Base-by-base conservation (phyloP, 2,797 vertebrate genomes). In the Scolopax rusticola region DNA sequence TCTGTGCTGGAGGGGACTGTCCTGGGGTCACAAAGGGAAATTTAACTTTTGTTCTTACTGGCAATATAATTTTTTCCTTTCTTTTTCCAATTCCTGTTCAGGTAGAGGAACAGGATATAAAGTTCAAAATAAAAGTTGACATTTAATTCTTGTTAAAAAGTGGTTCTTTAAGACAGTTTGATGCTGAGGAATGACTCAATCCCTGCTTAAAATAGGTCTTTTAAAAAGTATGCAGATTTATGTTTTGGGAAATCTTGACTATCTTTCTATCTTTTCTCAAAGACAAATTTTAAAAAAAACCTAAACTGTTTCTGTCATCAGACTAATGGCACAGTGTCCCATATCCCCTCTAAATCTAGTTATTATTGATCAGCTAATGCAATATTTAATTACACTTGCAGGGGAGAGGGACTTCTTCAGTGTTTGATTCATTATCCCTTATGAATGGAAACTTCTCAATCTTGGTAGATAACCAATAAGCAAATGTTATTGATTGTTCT, bases 301-400 rank as follows among this genome's bases (percentile, higher is more conserved):
- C 32, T 51, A 51, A 92, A 68, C 47, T 6, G 5, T 14, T 96
- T 23, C 33, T 93, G 68, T 68, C 86, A 90, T 80, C 73, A 59
- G 27, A 59, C 53, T 94, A 73, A 95, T 89, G 33, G 81, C 27
- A 85, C 7, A 57, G 3, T 54, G 47, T 73, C 74, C 87, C 69
- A 70, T 91, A 23, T 3, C 77, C n/a, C 9, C 61, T 78, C 89
- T 94, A 76, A 78, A 68, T 95, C 41, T 71, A 88, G 92, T 94
- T 96, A 57, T 84, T 96, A 97, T 96, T 96, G 90, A 95, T 96
- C 71, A 93, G 60, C 57, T 86, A 82, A 65, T 75, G 91, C 90
- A 96, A 71, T 89, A 64, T 93, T 81, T 96, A 93, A 88, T 96
- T 96, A 96, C 47, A 92, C 28, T 93, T 4, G 2, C 25, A 48